Evolutionary conservation across 1,140 invertebrate species (phyloP), one percentile per base, ranked within the genome.

Genomic region (Drosophila burlai): DNA sequence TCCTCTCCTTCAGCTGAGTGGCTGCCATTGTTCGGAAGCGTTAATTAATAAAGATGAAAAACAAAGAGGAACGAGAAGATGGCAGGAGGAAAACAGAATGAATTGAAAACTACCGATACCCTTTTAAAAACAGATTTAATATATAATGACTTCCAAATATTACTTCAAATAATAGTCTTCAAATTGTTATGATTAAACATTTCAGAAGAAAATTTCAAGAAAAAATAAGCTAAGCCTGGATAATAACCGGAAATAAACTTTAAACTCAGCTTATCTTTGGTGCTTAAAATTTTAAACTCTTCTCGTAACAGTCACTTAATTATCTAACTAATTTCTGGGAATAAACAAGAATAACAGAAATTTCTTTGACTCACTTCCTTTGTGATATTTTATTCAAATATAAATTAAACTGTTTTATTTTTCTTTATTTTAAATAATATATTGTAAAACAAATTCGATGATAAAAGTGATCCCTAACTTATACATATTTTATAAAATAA

Each of bases 21-120:
- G 69, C 64, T 68, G 77, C 43, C 74, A 81, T 89, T 89, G 84
- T 89, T 84, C 60, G 54, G 46, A 67, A 45, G 77, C 81, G 73
- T 84, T 87, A 90, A 89, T 89, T 84, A 87, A 89, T 87, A 89
- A 90, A 79, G 55, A 73, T 74, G 75, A 71, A 40, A 61, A 64
- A 73, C 58, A 74, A 63, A 60, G 52, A 61, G 52, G 47, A 43
- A 24, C 29, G 42, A 42, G 10, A 24, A 43, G 31, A 40, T 42
- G 34, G 11, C 38, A 73, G 29, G 42, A 55, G 29, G 38, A 50
- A 60, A 59, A 29, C 13, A 7, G 2, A 29, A 29, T 29, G 16
- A 29, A 29, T 31, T 31, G 29, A 31, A 31, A 6, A n/a, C 4
- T 50, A 16, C 1, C 29, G n/a, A 52, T 52, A 31, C 49, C 10